These are phyloP conservation scores for Pimephales promelas DNA, from an alignment of 2,113 vertebrate species.

Conservation along the genomic window DNA sequence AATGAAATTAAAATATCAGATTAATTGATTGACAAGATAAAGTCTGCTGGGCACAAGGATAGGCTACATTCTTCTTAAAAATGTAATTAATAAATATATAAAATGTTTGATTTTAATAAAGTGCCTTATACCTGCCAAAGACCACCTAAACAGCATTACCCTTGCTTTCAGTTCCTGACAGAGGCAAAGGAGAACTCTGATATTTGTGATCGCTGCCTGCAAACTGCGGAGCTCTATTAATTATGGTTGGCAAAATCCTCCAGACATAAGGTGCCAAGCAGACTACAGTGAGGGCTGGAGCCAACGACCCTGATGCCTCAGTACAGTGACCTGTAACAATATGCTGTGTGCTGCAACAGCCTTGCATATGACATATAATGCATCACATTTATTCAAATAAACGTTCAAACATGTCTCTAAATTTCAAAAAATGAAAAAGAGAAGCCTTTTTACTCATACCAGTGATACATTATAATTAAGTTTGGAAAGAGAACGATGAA, in stretches of 20 bases:
- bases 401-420: not conserved
- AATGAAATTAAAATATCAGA: not conserved
- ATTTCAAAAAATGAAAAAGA: not conserved
- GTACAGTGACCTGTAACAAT: conserved; percentile 33
- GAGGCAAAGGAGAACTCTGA: conserved; percentile 64
- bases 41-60: too few relatives aligned
- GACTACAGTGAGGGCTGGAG: conserved; percentile 70
- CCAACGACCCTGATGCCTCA: conserved; percentile 80
- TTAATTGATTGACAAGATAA: not conserved
- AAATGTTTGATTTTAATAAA: not conserved
- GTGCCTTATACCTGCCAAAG: not conserved
- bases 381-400: not conserved
- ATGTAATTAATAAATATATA: not conserved
- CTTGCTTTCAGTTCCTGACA: not conserved
- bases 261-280: conserved; percentile 73
- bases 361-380: not conserved
- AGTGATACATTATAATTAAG: not conserved
- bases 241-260: conserved; percentile 76
- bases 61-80: too few relatives aligned
- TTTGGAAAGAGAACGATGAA: not conserved
- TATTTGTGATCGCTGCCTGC: conserved; percentile 73
- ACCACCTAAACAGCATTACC: not conserved
- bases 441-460: not conserved
- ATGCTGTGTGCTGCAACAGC: not conserved
- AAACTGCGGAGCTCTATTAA: conserved; percentile 74